Percentiles rank a stretch among this genome's conserved stretches.
phyloP scores from a whole-genome alignment of 2,113 vertebrate species.

The Sylvia atricapilla region DNA sequence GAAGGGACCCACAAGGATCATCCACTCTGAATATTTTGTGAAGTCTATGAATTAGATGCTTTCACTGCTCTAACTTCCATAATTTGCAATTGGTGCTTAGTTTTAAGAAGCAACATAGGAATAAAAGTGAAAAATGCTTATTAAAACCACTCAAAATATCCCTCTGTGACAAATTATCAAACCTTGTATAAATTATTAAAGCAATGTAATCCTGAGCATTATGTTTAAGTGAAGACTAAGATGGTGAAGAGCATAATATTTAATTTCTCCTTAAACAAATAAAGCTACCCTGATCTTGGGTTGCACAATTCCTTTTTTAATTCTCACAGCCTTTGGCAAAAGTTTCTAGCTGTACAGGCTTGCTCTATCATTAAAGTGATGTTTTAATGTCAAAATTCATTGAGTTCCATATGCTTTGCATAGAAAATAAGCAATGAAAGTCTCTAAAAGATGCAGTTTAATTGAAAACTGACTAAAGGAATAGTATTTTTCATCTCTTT shows the following conservation, averaged over 20 bases:
- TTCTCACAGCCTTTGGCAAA: not conserved
- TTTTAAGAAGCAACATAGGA: not conserved
- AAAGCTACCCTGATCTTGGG: not conserved
- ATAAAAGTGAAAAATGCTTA: not conserved
- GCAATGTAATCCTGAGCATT: not conserved
- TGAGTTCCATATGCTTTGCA: not conserved
- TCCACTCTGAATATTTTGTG: not conserved
- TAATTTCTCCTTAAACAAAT: not conserved
- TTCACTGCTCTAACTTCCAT: not conserved
- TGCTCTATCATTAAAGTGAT: not conserved
- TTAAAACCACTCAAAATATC: not conserved
- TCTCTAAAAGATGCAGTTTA: not conserved
- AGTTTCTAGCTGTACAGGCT: not conserved
- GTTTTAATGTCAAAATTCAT: not conserved
- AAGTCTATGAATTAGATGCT: not conserved
- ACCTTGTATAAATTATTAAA: not conserved
- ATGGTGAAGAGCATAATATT: not conserved
- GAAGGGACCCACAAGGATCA: not conserved
- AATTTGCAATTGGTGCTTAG: not conserved
- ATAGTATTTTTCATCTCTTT: not conserved
- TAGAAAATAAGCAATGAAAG: not conserved
- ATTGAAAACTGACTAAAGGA: not conserved
- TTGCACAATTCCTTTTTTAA: not conserved
- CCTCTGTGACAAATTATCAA: not conserved
- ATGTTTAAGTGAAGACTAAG: not conserved